Evolutionary conservation across 2,113 vertebrate genomes (phyloP), one percentile per base, ranked within the genome.

Genomic region (Nycticorax nycticorax): DNA sequence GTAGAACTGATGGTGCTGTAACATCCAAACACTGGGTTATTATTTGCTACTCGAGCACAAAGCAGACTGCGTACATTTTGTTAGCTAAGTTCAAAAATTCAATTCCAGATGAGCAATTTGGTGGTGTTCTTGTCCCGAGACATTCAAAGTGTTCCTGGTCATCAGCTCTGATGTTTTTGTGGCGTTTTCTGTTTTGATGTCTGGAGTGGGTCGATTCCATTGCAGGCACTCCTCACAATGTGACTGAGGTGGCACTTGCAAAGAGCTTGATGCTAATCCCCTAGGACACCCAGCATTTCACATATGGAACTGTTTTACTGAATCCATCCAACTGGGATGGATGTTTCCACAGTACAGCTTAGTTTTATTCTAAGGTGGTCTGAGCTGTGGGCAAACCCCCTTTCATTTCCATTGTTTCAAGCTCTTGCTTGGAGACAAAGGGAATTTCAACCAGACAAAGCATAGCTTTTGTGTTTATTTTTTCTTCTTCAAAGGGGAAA

Each of bases 401-500:
- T 67, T 48, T 48, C 1, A 0, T 43, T 76, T 24, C 85, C 48
- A 88, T 92, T 95, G 88, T 95, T 93, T 53, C 10, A 32, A 62
- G 89, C 39, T 45, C 69, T 56, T 72, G 39, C n/a, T 83, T 53
- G 59, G 71, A 94, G 71, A 94, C 81, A 92, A 94, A 47, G 24
- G 55, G 33, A 52, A 52, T 83, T 77, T 47, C 8, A 72, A 16
- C 8, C 85, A 64, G 66, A 68, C 81, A 85, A 45, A 71, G 50
- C 55, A 48, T 30, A 75, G 77, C 48, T 87, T 53, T 87, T 91
- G 22, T 56, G 32, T 18, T 27, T 9, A 52, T 43, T 43, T 43
- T 43, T 10, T 11, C 0, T 63, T 79, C 47, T 47, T 84, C 67
- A 72, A 62, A 41, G 10, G 3, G 57, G 39, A 27, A 16, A 73